phyloP scores from a whole-genome alignment of 2,888 invertebrate genomes.

The Melinaea menophilus region DNA sequence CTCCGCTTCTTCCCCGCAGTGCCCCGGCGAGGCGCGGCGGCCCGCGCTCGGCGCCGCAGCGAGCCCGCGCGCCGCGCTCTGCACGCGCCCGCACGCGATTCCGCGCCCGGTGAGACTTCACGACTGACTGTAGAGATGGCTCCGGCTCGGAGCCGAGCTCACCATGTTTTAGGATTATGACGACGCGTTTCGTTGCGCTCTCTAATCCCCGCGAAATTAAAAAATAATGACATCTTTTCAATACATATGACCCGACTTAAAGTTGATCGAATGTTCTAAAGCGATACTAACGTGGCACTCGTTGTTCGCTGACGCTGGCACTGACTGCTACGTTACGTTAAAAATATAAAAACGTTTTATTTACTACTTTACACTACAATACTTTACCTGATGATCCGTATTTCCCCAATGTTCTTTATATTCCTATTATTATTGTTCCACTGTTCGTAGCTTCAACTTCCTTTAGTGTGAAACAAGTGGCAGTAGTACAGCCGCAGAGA shows the following conservation, averaged over 20 bases:
- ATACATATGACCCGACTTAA: too few species aligned
- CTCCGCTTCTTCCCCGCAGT: slow-evolving; percentile 33
- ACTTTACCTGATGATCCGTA: not conserved
- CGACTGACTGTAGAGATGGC: slow-evolving; percentile 23
- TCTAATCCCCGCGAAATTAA: too few species aligned
- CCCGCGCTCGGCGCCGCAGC: slow-evolving; percentile 29
- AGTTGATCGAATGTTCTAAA: too few species aligned
- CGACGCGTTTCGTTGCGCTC: too few species aligned
- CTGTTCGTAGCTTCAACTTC: slow-evolving; percentile 23
- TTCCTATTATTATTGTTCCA: not conserved
- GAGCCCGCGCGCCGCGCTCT: slow-evolving; percentile 29
- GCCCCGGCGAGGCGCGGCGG: slow-evolving; percentile 23
- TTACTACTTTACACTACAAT: too few species aligned
- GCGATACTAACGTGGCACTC: too few species aligned
- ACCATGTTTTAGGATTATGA: too few species aligned
- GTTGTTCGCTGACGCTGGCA: too few species aligned
- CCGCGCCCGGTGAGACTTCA: slow-evolving; percentile 30
- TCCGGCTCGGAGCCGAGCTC: too few species aligned
- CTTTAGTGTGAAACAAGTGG: slow-evolving; percentile 61
- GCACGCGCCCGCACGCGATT: slow-evolving; percentile 18
- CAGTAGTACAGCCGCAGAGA: slow-evolving; percentile 69
- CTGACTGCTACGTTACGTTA: too few species aligned
- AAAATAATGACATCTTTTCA: too few species aligned
- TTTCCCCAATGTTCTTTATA: not conserved
- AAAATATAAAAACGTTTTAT: too few species aligned